Conservation (phyloP, 2,888 invertebrate species). For the Arge pagana region DNA sequence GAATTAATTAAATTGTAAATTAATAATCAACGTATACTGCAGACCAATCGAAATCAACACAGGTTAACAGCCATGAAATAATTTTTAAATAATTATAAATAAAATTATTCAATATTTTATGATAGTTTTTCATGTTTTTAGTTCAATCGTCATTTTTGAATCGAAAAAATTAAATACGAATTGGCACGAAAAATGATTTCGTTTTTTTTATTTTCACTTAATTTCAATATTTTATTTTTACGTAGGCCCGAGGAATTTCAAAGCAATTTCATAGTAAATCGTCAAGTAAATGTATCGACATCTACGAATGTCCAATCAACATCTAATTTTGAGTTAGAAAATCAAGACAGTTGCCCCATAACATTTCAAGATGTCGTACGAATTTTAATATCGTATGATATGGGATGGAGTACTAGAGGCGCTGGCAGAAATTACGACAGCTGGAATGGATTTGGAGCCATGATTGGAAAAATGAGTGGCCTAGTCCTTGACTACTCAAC, state of each 20-base stretch:
- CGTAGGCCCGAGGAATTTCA: constrained; percentile 5
- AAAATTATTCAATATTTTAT: too few relatives aligned
- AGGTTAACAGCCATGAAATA: too few relatives aligned
- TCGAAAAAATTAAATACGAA: too few relatives aligned
- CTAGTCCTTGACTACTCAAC: constrained; percentile 35
- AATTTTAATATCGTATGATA: constrained; percentile 35
- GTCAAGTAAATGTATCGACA: background rate
- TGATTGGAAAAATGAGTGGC: constrained; percentile 30
- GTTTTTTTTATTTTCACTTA: background rate
- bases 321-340: constrained; percentile 3
- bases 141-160: too few relatives aligned
- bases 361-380: constrained; percentile 25
- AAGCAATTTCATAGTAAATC: constrained; percentile 4
- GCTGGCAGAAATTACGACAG: constrained; percentile 36
- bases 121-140: too few relatives aligned
- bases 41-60: too few relatives aligned
- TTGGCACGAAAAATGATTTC: too few relatives aligned
- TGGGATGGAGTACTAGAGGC: constrained; percentile 37
- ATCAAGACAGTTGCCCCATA: too few relatives aligned
- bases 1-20: background rate
- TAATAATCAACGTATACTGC: background rate
- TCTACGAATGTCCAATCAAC: background rate
- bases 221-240: background rate
- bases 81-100: too few relatives aligned
- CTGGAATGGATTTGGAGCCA: constrained; percentile 33